Percentiles rank a stretch among this genome's conserved stretches.
These are phyloP conservation scores for Tinea semifulvella DNA, from an alignment of 2,888 invertebrate species.

Conservation along the genomic window DNA sequence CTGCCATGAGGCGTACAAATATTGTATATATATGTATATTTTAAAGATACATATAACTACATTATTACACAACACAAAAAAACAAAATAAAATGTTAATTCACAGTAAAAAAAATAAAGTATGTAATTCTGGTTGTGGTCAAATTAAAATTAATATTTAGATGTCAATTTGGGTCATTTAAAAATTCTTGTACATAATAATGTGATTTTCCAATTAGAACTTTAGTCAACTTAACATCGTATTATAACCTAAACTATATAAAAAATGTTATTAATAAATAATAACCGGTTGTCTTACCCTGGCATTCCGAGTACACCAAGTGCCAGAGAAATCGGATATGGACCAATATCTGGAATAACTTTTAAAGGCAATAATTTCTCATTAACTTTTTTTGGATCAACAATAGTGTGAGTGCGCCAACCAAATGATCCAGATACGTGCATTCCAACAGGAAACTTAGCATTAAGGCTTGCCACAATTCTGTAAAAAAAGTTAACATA, in stretches of 20 bases:
- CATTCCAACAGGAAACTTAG: constrained; percentile 70
- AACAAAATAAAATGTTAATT: no score
- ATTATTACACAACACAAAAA: no score
- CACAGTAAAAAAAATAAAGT: no score
- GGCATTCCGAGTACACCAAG: constrained; percentile 77
- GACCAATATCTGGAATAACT: constrained; percentile 66
- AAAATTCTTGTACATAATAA: no score
- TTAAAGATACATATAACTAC: no score
- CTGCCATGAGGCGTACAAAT: no score
- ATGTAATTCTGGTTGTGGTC: no score
- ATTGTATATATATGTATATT: no score
- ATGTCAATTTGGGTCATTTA: no score
- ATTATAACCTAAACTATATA: neutral
- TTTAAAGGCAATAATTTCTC: constrained; percentile 35
- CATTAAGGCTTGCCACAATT: constrained; percentile 72
- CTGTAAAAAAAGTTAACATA: constrained; percentile 40
- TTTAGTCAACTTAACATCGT: neutral
- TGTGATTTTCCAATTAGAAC: no score
- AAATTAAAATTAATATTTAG: no score
- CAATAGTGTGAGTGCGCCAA: constrained; percentile 66
- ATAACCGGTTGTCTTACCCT: constrained; percentile 61
- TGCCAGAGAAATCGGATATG: constrained; percentile 69
- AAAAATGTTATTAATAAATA: constrained; percentile 6
- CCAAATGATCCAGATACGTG: constrained; percentile 71
- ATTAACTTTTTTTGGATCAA: constrained; percentile 31